Percentiles rank a stretch among this genome's conserved stretches.
Evolutionary conservation across 53 echinoderm and acorn worm species (phyloP).

Genomic region (Astropecten irregularis): DNA sequence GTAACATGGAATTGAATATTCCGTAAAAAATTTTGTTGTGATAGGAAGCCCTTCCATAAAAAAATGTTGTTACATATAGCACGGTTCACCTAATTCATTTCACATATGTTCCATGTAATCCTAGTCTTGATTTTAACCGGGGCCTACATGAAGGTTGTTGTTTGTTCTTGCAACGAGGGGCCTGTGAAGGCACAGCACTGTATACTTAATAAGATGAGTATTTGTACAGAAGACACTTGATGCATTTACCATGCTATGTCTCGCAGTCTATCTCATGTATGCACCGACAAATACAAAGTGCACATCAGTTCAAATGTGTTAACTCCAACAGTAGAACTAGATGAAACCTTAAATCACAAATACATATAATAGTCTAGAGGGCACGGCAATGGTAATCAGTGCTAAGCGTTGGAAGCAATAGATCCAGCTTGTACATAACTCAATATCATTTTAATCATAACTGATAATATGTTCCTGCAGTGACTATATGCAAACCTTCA

Average conservation of each 20-base stretch:
- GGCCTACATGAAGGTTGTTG: not conserved
- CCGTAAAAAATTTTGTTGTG: too few relatives aligned
- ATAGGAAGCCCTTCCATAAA: too few relatives aligned
- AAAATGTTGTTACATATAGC: too few relatives aligned
- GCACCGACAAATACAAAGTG: too few relatives aligned
- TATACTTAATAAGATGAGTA: constrained; percentile 1
- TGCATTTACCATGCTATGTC: not conserved
- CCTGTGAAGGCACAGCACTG: not conserved
- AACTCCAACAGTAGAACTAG: too few relatives aligned
- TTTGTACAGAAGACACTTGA: not conserved
- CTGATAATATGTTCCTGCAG: constrained; percentile 1
- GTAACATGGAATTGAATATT: too few relatives aligned
- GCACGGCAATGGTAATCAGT: not conserved
- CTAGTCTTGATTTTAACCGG: not conserved
- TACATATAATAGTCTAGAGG: too few relatives aligned
- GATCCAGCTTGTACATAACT: constrained; percentile 37
- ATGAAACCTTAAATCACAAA: too few relatives aligned
- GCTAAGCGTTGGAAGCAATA: not conserved
- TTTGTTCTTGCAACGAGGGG: not conserved
- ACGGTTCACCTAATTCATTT: too few relatives aligned
- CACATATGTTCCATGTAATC: too few relatives aligned
- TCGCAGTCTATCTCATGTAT: too few relatives aligned
- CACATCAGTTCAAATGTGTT: too few relatives aligned
- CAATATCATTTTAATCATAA: constrained; percentile 6
- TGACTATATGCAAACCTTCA: not conserved